Conservation (phyloP, 2,888 invertebrate species). For the Notocelia uddmanniana region DNA sequence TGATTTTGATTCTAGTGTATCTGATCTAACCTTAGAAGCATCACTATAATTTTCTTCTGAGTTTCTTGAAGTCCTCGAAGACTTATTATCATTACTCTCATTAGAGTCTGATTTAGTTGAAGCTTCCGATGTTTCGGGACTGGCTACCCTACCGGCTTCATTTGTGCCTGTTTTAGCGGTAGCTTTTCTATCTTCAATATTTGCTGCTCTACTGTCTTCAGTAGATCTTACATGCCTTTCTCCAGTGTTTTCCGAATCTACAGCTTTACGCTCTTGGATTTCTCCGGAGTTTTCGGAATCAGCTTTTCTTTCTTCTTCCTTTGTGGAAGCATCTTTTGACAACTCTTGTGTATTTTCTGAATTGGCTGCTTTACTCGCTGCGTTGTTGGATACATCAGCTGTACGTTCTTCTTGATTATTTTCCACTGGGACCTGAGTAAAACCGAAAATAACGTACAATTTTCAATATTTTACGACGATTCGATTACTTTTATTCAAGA, state of each 20-base stretch:
- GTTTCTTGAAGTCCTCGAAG: background rate
- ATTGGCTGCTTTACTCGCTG: background rate
- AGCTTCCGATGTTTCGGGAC: background rate
- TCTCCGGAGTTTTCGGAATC: background rate
- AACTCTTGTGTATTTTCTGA: slow-evolving; percentile 1
- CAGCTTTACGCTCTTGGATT: background rate
- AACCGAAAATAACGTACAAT: background rate
- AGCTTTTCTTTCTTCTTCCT: slow-evolving; percentile 9
- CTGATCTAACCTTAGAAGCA: background rate
- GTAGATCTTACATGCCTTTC: slow-evolving; percentile 14
- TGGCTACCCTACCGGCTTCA: background rate
- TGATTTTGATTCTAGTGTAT: slow-evolving; percentile 6
- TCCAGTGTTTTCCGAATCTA: background rate
- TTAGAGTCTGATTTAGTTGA: background rate
- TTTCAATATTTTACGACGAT: too few species aligned
- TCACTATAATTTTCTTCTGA: slow-evolving; percentile 2
- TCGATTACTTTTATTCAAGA: background rate
- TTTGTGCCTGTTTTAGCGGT: background rate
- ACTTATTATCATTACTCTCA: background rate
- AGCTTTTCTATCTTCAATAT: background rate
- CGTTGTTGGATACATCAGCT: background rate
- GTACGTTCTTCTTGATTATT: slow-evolving; percentile 1
- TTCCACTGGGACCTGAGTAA: background rate
- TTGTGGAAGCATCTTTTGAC: slow-evolving; percentile 12
- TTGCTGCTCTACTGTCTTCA: slow-evolving; percentile 11